phyloP scores from a whole-genome alignment of 2,888 invertebrate species.

The Dolichomitus sp. region DNA sequence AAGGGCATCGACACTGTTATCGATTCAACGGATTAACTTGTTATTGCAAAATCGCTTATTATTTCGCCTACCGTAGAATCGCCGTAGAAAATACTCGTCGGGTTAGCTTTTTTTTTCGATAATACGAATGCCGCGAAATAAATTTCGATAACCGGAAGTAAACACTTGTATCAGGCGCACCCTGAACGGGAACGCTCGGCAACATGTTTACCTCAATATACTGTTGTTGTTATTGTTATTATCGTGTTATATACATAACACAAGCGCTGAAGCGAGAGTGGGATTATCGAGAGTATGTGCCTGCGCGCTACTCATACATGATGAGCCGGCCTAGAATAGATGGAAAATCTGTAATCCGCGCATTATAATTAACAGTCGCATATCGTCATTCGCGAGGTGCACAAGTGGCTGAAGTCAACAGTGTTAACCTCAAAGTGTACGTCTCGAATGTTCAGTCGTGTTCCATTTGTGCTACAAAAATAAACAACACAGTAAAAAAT shows the following conservation, averaged over 20 bases:
- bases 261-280: constrained; percentile 33
- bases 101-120: constrained; percentile 37
- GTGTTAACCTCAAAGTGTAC: constrained; percentile 61
- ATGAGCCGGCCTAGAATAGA: constrained; percentile 55
- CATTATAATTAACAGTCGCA: constrained; percentile 58
- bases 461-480: neutral
- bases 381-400: constrained; percentile 50
- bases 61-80: neutral
- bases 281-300: constrained; percentile 62
- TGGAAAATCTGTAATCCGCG: constrained; percentile 52
- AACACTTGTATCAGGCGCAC: constrained; percentile 27
- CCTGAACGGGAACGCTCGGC: constrained; percentile 22
- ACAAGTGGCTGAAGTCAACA: constrained; percentile 42
- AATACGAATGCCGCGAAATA: constrained; percentile 43
- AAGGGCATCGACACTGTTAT: neutral
- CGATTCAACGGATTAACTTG: neutral
- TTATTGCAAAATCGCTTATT: neutral
- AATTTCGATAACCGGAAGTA: constrained; percentile 34
- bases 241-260: constrained; percentile 33
- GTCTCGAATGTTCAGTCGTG: constrained; percentile 26
- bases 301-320: constrained; percentile 37
- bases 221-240: constrained; percentile 7
- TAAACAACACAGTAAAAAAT: neutral
- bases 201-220: constrained; percentile 15
- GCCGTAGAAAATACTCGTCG: neutral